Base-by-base conservation (phyloP, 2,888 invertebrate species). In the Gymnoscelis rufifasciata region DNA sequence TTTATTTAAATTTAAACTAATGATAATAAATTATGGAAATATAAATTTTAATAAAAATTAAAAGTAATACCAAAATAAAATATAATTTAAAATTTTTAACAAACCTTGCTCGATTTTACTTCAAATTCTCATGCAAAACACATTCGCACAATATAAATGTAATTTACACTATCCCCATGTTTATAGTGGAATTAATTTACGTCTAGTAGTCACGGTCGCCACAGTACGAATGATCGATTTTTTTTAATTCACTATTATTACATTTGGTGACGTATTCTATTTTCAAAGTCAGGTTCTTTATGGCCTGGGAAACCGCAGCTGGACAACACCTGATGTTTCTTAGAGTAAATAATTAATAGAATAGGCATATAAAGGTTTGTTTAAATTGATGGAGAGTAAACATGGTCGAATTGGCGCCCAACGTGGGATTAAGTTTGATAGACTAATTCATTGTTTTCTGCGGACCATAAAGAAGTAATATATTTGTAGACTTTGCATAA, bases 181-280 rank as follows among this genome's bases (percentile, higher is more conserved):
- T 47, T 11, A 4, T 14, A 14, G 29, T 26, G 30, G 38, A 6
- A 27, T 38, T 36, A 29, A 35, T 38, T 24, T 23, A 54, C 57
- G 54, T 54, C 31, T 24, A 37, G 6, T 33, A 11, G 7, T 38
- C 47, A 28, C 46, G 40, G 29, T 19, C 12, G 8, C 10, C 19
- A 12, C 13, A n/a, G 19, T 31, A 46, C 47, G 47, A 74, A 56
- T 79, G 78, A 76, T 83, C 66, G 78, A 83, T 80, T 76, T 72
- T 26, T n/a, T 54, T 59, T 28, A 57, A 68, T 71, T 70, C 68
- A 74, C 56, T 72, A 64, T 66, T 71, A 71, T 60, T 60, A 65
- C 56, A 68, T 71, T 71, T 52, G 60, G 68, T 82, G 81, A 83
- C 84, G 84, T 83, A 79, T 74, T 59, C 52, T 59, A 53, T 65